phyloP scores from a whole-genome alignment of 2,113 vertebrate species.

The Monarcha castaneiventris region DNA sequence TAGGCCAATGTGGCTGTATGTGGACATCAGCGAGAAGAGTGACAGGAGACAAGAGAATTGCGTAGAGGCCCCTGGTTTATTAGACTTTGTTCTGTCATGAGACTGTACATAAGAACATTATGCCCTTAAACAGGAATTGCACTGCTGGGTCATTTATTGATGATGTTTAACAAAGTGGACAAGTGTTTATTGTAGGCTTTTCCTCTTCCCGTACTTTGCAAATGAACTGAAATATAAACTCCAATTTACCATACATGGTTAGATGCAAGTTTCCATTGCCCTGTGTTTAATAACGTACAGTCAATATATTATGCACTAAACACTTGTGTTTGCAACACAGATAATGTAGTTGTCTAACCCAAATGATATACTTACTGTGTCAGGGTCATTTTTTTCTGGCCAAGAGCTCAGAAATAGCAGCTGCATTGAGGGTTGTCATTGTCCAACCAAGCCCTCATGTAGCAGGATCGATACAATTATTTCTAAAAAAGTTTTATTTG shows the following conservation, averaged over 20 bases:
- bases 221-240: conserved; percentile 11
- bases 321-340: not conserved
- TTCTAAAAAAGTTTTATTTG: not conserved
- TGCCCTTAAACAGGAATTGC: not conserved
- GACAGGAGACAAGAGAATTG: not conserved
- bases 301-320: conserved; percentile 27
- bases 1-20: not conserved
- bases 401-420: not conserved
- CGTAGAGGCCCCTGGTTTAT: not conserved
- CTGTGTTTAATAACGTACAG: not conserved
- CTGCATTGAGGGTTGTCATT: rapidly evolving
- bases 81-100: not conserved
- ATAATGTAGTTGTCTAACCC: not conserved
- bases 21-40: not conserved
- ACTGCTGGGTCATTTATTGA: conserved; percentile 11
- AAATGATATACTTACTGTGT: not conserved
- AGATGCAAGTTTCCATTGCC: not conserved
- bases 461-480: not conserved
- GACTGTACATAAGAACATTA: not conserved
- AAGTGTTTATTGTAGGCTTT: conserved; percentile 46
- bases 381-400: not conserved
- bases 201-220: not conserved
- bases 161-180: conserved; percentile 42
- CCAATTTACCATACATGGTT: not conserved
- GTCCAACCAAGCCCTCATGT: not conserved